A percentile compares a stretch with the other conserved stretches of the same genome.
Evolutionary conservation across 1,140 invertebrate genomes (phyloP).

Genomic region (Trachymyrmex septentrionalis): DNA sequence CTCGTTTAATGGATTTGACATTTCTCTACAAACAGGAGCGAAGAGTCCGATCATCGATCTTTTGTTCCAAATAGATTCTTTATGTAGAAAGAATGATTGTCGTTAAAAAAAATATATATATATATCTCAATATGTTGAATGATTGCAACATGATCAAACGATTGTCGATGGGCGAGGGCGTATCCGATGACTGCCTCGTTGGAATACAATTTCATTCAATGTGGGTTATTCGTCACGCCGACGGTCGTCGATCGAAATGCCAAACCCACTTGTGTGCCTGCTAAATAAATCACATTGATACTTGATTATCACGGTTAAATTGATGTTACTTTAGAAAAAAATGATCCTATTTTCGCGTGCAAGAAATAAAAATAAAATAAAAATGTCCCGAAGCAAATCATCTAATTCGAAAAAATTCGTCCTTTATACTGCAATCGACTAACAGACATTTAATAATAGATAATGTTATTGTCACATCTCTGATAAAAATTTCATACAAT

Average conservation of each 20-base stretch:
- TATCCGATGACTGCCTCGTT: constrained; percentile 35
- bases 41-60: background rate
- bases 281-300: constrained; percentile 18
- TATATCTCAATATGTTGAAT: background rate
- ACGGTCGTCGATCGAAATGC: constrained; percentile 19
- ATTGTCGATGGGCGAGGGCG: constrained; percentile 24
- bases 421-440: background rate
- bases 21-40: background rate
- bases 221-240: constrained; percentile 30
- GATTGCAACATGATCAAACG: constrained; percentile 16
- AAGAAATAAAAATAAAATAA: background rate
- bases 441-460: background rate
- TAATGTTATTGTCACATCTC: background rate
- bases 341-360: background rate
- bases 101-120: background rate
- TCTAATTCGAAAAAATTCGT: background rate
- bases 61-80: background rate
- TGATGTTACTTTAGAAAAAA: constrained; percentile 9
- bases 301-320: constrained; percentile 12
- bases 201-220: constrained; percentile 48
- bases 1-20: background rate
- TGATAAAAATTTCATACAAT: too few species aligned
- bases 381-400: background rate
- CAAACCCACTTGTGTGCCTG: constrained; percentile 35
- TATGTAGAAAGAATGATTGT: background rate